Percentiles rank a stretch among this genome's conserved stretches.
These are phyloP conservation scores for Pangasianodon hypophthalmus DNA, from an alignment of 2,113 vertebrate species.

Conservation along the genomic window DNA sequence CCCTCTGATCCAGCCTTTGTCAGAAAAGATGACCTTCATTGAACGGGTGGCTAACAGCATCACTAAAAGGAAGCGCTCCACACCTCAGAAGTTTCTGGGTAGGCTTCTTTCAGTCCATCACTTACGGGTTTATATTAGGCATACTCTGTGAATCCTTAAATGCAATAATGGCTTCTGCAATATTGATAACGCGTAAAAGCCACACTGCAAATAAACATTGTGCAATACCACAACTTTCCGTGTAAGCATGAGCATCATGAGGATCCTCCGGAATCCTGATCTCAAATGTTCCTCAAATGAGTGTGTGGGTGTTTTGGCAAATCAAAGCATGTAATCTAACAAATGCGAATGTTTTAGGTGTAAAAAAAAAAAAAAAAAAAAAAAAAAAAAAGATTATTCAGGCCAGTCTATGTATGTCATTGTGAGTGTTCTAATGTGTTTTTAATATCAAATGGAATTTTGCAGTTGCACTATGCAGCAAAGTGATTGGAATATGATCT, in stretches of 20 bases:
- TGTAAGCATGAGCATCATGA: background rate
- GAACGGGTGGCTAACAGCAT: constrained; percentile 88
- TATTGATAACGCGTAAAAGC: background rate
- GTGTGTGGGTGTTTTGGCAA: constrained; percentile 8
- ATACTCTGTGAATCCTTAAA: constrained; percentile 2
- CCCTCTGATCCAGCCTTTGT: constrained; percentile 80
- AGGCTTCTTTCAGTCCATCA: constrained; percentile 59
- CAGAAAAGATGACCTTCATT: constrained; percentile 85
- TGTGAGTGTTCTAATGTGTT: background rate
- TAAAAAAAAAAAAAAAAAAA: background rate
- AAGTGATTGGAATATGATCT: background rate
- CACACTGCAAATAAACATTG: background rate
- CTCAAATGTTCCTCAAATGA: background rate
- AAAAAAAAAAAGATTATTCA: background rate
- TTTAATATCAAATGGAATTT: background rate
- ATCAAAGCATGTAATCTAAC: constrained; percentile 7
- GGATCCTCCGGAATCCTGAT: background rate
- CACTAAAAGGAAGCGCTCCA: constrained; percentile 94
- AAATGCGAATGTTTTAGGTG: background rate
- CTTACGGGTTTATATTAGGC: background rate
- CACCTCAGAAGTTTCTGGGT: constrained; percentile 96
- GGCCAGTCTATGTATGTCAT: background rate
- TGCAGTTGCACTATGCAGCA: background rate
- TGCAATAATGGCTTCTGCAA: background rate
- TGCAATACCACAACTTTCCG: background rate